Evolutionary conservation across 2,113 vertebrate genomes (phyloP).

Genomic region (Nesospiza acunhae): DNA sequence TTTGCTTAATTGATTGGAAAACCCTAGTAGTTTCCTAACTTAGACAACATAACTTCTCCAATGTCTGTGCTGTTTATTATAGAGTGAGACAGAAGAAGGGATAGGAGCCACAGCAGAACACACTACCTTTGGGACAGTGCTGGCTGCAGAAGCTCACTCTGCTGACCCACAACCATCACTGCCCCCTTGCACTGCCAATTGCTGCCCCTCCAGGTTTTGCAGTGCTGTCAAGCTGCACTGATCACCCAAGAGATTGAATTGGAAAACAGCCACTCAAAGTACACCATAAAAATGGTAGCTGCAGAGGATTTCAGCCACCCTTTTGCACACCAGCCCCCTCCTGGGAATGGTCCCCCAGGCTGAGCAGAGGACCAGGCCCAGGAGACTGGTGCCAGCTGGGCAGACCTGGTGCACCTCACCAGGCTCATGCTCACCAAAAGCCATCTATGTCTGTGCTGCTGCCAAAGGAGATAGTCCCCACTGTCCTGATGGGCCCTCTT

Average conservation of each 20-base stretch:
- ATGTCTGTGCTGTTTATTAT: neutral
- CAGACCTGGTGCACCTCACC: neutral
- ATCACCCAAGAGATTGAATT: rapidly evolving
- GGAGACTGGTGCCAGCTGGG: neutral
- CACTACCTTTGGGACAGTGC: neutral
- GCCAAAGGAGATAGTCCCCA: neutral
- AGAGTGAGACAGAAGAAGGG: neutral
- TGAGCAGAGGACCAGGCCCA: neutral
- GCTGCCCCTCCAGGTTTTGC: neutral
- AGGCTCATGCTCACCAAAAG: neutral
- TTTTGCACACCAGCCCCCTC: neutral
- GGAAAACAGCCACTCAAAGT: neutral
- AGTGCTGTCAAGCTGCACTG: rapidly evolving
- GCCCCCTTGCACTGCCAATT: rapidly evolving
- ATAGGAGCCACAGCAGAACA: neutral
- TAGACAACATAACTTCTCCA: neutral
- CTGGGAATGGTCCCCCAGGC: neutral
- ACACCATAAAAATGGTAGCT: neutral
- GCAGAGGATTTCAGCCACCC: neutral
- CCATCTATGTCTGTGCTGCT: neutral
- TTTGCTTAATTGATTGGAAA: slow-evolving; percentile 21
- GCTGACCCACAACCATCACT: no score
- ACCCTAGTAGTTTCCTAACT: neutral
- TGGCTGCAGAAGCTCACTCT: neutral
- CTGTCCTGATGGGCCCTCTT: rapidly evolving